Base-by-base conservation (phyloP, 2,888 invertebrate genomes). In the Hirtodrosophila trivittata region DNA sequence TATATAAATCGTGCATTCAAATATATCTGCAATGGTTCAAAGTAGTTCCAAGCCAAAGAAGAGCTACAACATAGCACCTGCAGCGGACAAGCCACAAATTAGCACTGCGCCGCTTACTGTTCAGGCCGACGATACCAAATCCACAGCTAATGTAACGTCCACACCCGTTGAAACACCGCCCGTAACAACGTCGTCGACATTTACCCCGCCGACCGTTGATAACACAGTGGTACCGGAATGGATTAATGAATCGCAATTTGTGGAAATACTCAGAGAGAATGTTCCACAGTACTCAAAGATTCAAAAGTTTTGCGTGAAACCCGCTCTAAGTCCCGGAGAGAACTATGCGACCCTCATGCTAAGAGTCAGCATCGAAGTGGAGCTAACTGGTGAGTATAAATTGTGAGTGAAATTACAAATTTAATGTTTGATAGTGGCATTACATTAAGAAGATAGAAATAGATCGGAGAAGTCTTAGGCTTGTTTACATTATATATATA, bases 311-410 rank as follows among this genome's bases (percentile, higher is more conserved):
- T 35, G 59, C 1, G 55, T 67, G 0, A 52, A 55, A 21, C 56
- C 77, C 3, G 77, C 81, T 0, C 9, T 84, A 43, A 43, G 42
- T 0, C 47, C 76, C n/a, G 89, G 88, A 8, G 89, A 89, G 63
- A 89, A 89, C 32, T 89, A 83, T 58, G 66, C 76, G 3, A 83
- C 88, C 1, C 56, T 86, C 9, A 78, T 89, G 74, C 47, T 83
- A 12, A 64, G 84, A 45, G 70, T 87, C 3, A 55, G 45, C 55
- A 66, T 88, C 6, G 70, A 66, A 0, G 64, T 65, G 0, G 72
- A 78, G 42, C 50, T 83, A 6, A 51, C 60, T 13, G 77, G 76
- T 69, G 43, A 55, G 68, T 58, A 10, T 3, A 9, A 14, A 5
- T n/a, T 6, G 1, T 9, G 7, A 6, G 7, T 51, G 39, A 54